Conservation (phyloP, 2,888 invertebrate species). For the Caenorhabditis zanzibari region DNA sequence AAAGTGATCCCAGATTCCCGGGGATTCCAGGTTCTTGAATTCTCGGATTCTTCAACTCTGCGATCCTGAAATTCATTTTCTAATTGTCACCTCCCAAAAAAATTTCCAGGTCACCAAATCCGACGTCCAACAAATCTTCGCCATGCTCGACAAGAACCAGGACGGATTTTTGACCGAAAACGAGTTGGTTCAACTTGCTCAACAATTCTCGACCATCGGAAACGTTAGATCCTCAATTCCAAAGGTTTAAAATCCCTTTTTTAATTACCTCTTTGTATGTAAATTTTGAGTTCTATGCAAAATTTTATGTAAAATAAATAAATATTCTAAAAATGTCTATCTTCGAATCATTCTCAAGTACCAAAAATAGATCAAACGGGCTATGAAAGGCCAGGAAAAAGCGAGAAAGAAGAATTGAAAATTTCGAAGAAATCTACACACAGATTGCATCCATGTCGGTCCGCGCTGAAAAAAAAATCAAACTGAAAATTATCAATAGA, state of each 20-base stretch:
- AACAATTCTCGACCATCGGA: conserved; percentile 58
- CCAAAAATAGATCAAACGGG: conserved; percentile 52
- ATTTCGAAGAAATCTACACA: conserved; percentile 49
- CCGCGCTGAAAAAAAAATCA: conserved; percentile 50
- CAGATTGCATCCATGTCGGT: conserved; percentile 24
- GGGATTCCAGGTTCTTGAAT: too few species aligned
- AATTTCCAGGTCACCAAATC: conserved; percentile 51
- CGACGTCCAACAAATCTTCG: conserved; percentile 60
- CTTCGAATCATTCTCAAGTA: conserved; percentile 46
- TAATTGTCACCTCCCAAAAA: background rate
- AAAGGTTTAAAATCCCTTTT: conserved; percentile 42
- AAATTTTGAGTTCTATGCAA: conserved; percentile 1
- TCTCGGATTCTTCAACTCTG: too few species aligned
- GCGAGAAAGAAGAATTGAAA: conserved; percentile 63
- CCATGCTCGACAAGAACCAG: conserved; percentile 56
- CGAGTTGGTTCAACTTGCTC: conserved; percentile 54
- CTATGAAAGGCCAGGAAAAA: conserved; percentile 64
- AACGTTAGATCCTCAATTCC: conserved; percentile 59
- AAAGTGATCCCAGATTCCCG: too few species aligned
- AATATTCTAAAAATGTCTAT: background rate
- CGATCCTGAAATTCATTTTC: too few species aligned
- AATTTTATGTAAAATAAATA: conserved; percentile 14
- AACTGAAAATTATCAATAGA: background rate
- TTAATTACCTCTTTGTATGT: conserved; percentile 29
- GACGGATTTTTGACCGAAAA: conserved; percentile 56